Conservation (phyloP, 2,888 invertebrate species). For the Synanthedon formicaeformis region DNA sequence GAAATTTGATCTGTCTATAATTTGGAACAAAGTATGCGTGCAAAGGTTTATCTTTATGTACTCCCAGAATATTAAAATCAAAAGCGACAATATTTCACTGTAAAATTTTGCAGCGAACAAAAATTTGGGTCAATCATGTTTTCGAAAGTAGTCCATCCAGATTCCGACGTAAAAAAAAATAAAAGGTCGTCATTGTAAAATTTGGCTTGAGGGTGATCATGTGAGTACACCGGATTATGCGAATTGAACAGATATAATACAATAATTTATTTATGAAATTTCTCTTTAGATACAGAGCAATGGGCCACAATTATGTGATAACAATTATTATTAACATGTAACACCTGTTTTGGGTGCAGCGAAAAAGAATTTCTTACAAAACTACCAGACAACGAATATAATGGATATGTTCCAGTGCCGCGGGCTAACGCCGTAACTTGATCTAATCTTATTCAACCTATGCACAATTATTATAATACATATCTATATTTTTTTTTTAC, state of each 20-base stretch:
- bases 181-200: constrained; percentile 33
- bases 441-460: too few relatives aligned
- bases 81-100: neutral
- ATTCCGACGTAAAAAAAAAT: constrained; percentile 29
- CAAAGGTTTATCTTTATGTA: too few relatives aligned
- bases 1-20: too few relatives aligned
- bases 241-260: neutral
- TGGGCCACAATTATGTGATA: too few relatives aligned
- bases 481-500: too few relatives aligned
- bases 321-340: neutral
- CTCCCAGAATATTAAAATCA: too few relatives aligned
- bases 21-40: too few relatives aligned
- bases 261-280: too few relatives aligned
- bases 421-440: too few relatives aligned
- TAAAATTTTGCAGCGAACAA: constrained; percentile 1
- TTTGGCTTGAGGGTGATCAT: neutral
- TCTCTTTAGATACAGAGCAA: too few relatives aligned
- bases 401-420: too few relatives aligned
- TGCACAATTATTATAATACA: too few relatives aligned
- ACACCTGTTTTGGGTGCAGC: neutral
- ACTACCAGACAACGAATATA: neutral
- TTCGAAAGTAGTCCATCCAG: constrained; percentile 62
- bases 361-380: constrained; percentile 2
- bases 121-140: constrained; percentile 43
- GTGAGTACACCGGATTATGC: neutral